phyloP scores from a whole-genome alignment of 2,113 vertebrate species.

The Herpetotheres cachinnans region DNA sequence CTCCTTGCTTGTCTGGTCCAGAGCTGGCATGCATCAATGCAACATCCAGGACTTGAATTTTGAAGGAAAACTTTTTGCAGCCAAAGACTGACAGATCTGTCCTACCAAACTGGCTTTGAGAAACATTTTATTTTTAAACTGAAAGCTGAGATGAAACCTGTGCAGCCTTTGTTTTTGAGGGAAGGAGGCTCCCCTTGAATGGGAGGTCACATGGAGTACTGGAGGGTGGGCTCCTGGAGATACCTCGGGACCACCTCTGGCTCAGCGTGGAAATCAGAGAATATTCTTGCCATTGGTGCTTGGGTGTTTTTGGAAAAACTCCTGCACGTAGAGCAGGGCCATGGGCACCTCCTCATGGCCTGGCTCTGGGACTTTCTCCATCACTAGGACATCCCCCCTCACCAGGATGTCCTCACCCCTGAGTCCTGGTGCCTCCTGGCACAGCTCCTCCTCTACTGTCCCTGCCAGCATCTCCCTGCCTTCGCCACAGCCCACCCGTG shows the following conservation, averaged over 20 bases:
- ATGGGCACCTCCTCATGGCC: background rate
- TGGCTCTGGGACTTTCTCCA: background rate
- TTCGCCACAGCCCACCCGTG: background rate
- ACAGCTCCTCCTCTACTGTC: background rate
- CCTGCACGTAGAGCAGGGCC: background rate
- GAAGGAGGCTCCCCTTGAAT: background rate
- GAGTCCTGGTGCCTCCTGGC: background rate
- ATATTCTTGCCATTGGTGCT: background rate
- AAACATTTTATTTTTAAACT: background rate
- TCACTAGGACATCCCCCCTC: background rate
- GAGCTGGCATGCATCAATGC: background rate
- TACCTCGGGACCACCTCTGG: background rate
- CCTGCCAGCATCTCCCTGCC: background rate
- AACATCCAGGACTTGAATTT: background rate
- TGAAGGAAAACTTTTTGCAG: background rate
- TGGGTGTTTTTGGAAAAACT: background rate
- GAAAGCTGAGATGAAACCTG: background rate
- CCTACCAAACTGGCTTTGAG: background rate
- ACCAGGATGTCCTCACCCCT: background rate
- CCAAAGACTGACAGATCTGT: background rate
- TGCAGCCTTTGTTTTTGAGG: background rate
- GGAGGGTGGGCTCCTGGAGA: background rate
- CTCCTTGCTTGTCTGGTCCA: fast-evolving
- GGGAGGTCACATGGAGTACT: background rate
- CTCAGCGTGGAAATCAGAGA: background rate